Evolutionary conservation across 2,113 vertebrate species (phyloP), one percentile per base, ranked within the genome.

Genomic region (Myiozetetes cayanensis): DNA sequence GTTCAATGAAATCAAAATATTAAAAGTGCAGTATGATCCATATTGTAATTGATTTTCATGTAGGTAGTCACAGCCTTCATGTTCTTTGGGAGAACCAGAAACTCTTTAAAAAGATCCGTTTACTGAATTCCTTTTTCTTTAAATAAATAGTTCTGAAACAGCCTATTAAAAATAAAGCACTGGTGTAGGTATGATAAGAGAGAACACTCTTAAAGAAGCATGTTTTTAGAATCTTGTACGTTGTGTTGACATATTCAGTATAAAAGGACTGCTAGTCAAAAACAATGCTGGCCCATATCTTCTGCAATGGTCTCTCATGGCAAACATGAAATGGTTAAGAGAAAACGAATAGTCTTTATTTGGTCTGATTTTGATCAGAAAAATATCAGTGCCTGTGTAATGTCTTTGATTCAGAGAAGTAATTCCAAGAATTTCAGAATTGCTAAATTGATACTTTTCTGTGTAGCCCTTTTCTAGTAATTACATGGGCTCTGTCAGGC

Each of bases 241-340:
- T 93, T 75, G 33, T 85, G 46, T 37, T 96, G 66, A 55, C 21
- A 2, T 44, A 31, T 21, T 92, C 33, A 46, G 50, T 83, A 47
- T 81, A 61, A 87, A 87, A 81, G 65, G 62, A 83, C 78, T 93
- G 84, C 72, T 83, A 58, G 79, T 90, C 73, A 73, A 46, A 78
- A 89, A 49, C 67, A 90, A 2, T 12, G 21, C 41, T 90, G 74
- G 11, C 50, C 49, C 19, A 0, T 78, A 4, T 80, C 62, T 73
- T 90, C 53, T 85, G 44, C 55, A 86, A 0, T 66, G n/a, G 35
- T 77, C 27, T 27, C 65, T 80, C 47, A 79, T 88, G 65, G 33
- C 49, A 85, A 43, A 78, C 13, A 3, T 39, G 58, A 68, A 89
- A 80, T 27, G n/a, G 66, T 77, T 41, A 84, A 43, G 70, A 72